phyloP scores from a whole-genome alignment of 2,113 vertebrate species.

The Melospiza georgiana region DNA sequence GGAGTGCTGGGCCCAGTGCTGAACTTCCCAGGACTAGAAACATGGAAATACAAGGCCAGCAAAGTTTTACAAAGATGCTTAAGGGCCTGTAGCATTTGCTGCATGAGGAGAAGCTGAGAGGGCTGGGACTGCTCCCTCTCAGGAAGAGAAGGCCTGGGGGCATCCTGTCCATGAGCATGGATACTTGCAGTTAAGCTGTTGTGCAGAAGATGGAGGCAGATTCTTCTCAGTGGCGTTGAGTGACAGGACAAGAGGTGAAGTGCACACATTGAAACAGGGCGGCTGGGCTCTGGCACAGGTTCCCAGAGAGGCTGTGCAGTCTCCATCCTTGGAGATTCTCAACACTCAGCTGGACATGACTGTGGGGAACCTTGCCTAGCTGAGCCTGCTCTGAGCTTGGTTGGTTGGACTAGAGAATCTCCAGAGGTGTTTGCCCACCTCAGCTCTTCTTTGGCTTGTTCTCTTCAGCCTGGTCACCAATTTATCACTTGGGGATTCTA shows the following conservation, averaged over 20 bases:
- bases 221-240: neutral
- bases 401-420: neutral
- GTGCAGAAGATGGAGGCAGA: neutral
- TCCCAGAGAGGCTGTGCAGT: neutral
- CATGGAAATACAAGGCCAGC: neutral
- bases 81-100: neutral
- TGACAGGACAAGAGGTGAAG: neutral
- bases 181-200: neutral
- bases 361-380: neutral
- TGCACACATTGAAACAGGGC: neutral
- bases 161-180: neutral
- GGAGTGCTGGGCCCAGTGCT: neutral
- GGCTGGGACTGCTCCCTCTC: neutral
- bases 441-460: neutral
- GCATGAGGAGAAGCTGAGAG: neutral
- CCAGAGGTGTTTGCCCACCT: neutral
- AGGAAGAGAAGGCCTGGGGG: neutral
- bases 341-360: neutral
- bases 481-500: neutral
- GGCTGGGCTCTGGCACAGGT: neutral
- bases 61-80: neutral
- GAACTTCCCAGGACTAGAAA: neutral
- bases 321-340: neutral
- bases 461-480: neutral
- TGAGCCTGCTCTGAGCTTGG: neutral